Conservation (phyloP, 2,113 vertebrate species). For the Solenodon paradoxus region DNA sequence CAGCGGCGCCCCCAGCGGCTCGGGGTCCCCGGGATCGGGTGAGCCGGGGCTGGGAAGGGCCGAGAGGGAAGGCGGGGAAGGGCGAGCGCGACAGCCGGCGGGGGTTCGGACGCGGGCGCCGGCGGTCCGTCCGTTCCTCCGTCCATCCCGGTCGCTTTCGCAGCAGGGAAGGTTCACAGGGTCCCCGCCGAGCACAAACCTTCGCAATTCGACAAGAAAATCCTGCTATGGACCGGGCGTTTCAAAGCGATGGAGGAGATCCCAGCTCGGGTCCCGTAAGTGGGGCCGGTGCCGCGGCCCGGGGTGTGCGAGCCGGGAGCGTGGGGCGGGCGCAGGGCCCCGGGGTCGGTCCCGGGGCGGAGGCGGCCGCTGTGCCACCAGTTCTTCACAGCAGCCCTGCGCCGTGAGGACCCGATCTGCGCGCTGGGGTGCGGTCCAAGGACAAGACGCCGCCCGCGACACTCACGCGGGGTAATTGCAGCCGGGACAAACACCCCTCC, state of each 20-base stretch:
- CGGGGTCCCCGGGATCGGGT: not conserved
- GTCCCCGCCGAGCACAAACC: conserved; percentile 80
- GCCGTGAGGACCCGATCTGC: too few species aligned
- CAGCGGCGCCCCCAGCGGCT: not conserved
- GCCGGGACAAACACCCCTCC: not conserved
- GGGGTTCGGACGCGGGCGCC: rapidly evolving
- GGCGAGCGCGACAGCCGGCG: rapidly evolving
- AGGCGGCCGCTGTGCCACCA: not conserved
- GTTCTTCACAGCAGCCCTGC: not conserved
- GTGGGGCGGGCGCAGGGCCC: not conserved
- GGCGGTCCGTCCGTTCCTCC: too few species aligned
- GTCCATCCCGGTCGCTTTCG: not conserved
- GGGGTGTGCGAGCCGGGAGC: not conserved
- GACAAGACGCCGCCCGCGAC: too few species aligned
- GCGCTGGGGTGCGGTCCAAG: too few species aligned
- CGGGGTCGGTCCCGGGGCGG: too few species aligned
- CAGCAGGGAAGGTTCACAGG: conserved; percentile 68
- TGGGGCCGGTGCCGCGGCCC: rapidly evolving
- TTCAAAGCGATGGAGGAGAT: conserved; percentile 85
- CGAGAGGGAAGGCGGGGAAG: not conserved
- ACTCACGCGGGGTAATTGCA: too few species aligned
- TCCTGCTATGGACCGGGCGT: conserved; percentile 85
- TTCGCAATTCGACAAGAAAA: conserved; percentile 82
- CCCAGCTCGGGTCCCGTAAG: conserved; percentile 83
- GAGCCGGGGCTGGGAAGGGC: not conserved